Base-by-base conservation (phyloP, 2,113 vertebrate genomes). In the Anseranas semipalmata region DNA sequence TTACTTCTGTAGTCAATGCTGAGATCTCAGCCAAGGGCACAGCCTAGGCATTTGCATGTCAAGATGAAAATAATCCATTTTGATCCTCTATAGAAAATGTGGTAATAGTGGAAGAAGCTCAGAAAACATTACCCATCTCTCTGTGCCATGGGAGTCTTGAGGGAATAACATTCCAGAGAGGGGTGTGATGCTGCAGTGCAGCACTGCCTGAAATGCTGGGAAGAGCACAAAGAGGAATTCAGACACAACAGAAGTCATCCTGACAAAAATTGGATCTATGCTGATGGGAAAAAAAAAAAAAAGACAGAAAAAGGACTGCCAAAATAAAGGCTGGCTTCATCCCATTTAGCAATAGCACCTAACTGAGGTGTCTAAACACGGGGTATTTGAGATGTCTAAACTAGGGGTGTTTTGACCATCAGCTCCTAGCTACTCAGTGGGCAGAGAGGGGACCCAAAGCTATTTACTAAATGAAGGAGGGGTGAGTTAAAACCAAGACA, bases 41-140 rank as follows among this genome's bases (percentile, higher is more conserved):
- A 89, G 90, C 74, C 76, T 58, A 90, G 80, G 73, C 94, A 95
- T 94, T 96, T 96, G 95, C 96, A 96, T 96, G 94, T 97, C 94
- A 95, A 87, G 89, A 95, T 95, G 96, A 96, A 96, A 96, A 97
- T 96, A 95, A 97, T 92, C 96, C 92, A 76, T 95, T 96, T 84
- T 95, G 88, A 96, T 96, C 95, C 94, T 89, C 90, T 89, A 62
- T 82, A 95, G 86, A 93, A 96, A 96, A 91, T 8, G 43, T 89
- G 88, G 70, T 89, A 96, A 95, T 79, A 96, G 89, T 85, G 74
- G 71, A 90, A 94, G 92, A 91, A 92, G 95, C 92, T 96, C 92
- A 93, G 92, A 95, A 96, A 96, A 96, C 90, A 95, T 95, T 96
- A 95, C 73, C 80, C 84, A 50, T 95, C 70, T 78, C 86, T 93